A percentile compares a stretch with the other conserved stretches of the same genome.
phyloP scores from a whole-genome alignment of 2,888 invertebrate genomes.

The Dicranocentrus wangi region DNA sequence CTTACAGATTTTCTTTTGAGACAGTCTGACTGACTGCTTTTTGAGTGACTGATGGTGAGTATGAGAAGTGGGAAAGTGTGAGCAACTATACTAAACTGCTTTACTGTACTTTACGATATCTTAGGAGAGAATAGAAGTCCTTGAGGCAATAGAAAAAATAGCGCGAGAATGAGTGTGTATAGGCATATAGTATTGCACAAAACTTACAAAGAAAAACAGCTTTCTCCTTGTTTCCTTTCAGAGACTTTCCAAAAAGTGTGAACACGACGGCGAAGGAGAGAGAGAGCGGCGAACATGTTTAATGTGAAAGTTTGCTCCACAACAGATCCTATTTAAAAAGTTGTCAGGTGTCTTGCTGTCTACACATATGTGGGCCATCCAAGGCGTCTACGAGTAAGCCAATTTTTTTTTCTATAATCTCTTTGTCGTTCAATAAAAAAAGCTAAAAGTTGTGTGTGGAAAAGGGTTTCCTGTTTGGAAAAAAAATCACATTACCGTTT shows the following conservation, averaged over 20 bases:
- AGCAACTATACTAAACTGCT: no score
- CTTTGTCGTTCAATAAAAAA: background rate
- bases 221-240: slow-evolving; percentile 13
- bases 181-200: background rate
- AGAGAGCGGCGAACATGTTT: slow-evolving; percentile 5
- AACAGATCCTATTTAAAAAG: slow-evolving; percentile 33
- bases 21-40: slow-evolving; percentile 19
- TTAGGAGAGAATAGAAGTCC: background rate
- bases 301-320: slow-evolving; percentile 43
- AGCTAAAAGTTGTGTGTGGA: no score
- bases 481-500: no score
- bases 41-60: slow-evolving; percentile 37
- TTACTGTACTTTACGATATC: no score
- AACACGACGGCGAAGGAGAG: background rate
- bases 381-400: background rate
- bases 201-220: slow-evolving; percentile 1
- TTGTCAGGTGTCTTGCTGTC: slow-evolving; percentile 35
- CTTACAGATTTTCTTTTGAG: slow-evolving; percentile 31
- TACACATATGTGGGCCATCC: background rate
- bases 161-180: background rate
- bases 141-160: slow-evolving; percentile 12
- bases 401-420: slow-evolving; percentile 18
- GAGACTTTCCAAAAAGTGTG: slow-evolving; percentile 12
- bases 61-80: background rate
- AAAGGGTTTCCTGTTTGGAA: no score